Base-by-base conservation (phyloP, 1,140 invertebrate species). In the Oryctes rhinoceros region DNA sequence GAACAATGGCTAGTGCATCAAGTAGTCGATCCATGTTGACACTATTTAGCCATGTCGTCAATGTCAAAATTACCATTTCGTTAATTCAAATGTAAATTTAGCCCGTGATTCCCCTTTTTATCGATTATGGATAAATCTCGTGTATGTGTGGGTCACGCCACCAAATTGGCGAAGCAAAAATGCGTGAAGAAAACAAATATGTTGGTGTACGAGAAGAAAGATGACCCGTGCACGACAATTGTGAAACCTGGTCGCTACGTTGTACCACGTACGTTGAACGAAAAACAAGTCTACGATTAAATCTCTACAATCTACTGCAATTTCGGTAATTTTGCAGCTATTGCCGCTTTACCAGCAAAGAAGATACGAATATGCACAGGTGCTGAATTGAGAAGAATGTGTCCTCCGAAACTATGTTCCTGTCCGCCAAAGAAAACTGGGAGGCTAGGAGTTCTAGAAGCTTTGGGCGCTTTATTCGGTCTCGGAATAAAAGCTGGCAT, bases 281-380 rank as follows among this genome's bases (percentile, higher is more conserved):
- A n/a, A n/a, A n/a, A 76, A 37, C 35, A 44, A 6, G n/a, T 47
- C 13, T 44, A n/a, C 10, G 39, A n/a, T n/a, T 18, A 44, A 24
- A 7, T 10, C 6, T 6, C 11, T 6, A 3, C n/a, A 44, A 4
- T 18, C 13, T 76, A 3, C 47, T 5, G 11, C 15, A 35, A 74
- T 4, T 35, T 4, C 35, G n/a, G 39, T 80, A 62, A 39, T 49
- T 18, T 83, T 82, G 74, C 39, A 84, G 83, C 82, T 24, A 84
- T 84, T 78, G 83, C 82, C 13, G 81, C 47, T 44, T 62, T 79
- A 11, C 78, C 82, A 15, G 79, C 83, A 10, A 85, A 85, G 78
- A 53, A 76, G 18, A 85, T 85, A 49, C 78, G 80, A 81, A 81
- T 85, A 48, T 85, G 85, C 76, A 85, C 85, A 0, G 85, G 85